Evolutionary conservation across 2,888 invertebrate species (phyloP).

Genomic region (Heterodera filipjevi): DNA sequence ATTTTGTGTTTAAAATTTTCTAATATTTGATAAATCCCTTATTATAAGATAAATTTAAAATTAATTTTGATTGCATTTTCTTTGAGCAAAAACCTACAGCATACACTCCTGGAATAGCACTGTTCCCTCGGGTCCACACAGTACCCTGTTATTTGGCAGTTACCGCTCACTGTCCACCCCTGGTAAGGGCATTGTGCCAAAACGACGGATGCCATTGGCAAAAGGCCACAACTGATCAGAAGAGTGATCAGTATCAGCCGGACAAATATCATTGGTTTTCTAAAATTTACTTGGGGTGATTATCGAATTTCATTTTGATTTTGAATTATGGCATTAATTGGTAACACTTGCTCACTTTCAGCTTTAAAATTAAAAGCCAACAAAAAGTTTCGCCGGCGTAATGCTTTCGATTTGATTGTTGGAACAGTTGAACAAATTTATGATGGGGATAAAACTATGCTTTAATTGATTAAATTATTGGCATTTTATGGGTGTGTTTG

Average conservation of each 20-base stretch:
- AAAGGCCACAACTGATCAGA: background rate
- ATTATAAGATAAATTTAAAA: too few relatives aligned
- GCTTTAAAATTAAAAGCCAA: too few relatives aligned
- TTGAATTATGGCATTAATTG: background rate
- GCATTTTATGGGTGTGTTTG: background rate
- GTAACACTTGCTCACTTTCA: background rate
- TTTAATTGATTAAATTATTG: background rate
- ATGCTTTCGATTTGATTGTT: background rate
- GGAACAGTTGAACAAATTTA: background rate
- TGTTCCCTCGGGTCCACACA: slow-evolving; percentile 10
- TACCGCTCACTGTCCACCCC: slow-evolving; percentile 1
- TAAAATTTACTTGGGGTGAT: too few relatives aligned
- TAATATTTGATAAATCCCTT: too few relatives aligned
- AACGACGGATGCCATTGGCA: background rate
- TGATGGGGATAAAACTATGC: background rate
- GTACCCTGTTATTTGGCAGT: background rate
- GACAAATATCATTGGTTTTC: background rate
- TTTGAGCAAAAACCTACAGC: slow-evolving; percentile 20
- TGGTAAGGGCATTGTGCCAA: background rate
- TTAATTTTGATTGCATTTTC: too few relatives aligned
- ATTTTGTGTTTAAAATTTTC: too few relatives aligned
- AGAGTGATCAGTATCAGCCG: background rate
- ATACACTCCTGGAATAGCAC: background rate
- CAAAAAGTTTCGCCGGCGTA: too few relatives aligned
- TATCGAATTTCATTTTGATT: too few relatives aligned